Conservation (phyloP, 2,888 invertebrate genomes). For the Psococerastis gibbosa region DNA sequence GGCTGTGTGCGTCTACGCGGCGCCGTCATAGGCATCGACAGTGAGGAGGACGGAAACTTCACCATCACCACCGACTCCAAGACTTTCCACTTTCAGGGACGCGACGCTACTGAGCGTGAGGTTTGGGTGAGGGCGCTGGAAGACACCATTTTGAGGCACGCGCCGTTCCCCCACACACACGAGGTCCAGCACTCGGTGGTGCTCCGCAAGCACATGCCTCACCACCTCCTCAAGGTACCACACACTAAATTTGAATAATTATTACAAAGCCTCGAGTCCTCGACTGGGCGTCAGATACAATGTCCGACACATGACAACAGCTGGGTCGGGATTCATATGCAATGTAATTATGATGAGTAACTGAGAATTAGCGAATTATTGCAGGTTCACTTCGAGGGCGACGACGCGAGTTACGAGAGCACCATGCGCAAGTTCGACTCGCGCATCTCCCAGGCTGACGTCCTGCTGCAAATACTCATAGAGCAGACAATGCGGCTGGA, state of each 20-base stretch:
- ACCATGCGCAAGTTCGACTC: constrained; percentile 57
- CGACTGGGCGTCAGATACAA: too few relatives aligned
- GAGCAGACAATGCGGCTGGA: constrained; percentile 50
- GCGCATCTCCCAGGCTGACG: constrained; percentile 86
- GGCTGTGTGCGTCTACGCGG: constrained; percentile 96
- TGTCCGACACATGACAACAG: too few relatives aligned
- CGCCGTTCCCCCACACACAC: constrained; percentile 18
- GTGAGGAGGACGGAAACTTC: constrained; percentile 97
- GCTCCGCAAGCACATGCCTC: constrained; percentile 4
- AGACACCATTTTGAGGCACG: constrained; percentile 78
- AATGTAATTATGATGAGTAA: too few relatives aligned
- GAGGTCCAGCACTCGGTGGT: not conserved
- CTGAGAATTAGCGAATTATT: too few relatives aligned
- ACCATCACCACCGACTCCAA: constrained; percentile 98
- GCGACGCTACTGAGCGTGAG: constrained; percentile 86
- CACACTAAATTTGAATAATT: too few relatives aligned
- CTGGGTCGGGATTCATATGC: too few relatives aligned
- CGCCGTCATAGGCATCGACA: constrained; percentile 96
- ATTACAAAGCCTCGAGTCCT: too few relatives aligned
- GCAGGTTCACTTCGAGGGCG: constrained; percentile 1
- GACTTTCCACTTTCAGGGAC: constrained; percentile 97
- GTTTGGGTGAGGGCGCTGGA: constrained; percentile 92
- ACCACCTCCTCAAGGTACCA: constrained; percentile 4
- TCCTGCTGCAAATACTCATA: constrained; percentile 87
- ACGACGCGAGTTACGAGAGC: not conserved